Evolutionary conservation across 2,113 vertebrate species (phyloP).

Genomic region (Gadus macrocephalus): DNA sequence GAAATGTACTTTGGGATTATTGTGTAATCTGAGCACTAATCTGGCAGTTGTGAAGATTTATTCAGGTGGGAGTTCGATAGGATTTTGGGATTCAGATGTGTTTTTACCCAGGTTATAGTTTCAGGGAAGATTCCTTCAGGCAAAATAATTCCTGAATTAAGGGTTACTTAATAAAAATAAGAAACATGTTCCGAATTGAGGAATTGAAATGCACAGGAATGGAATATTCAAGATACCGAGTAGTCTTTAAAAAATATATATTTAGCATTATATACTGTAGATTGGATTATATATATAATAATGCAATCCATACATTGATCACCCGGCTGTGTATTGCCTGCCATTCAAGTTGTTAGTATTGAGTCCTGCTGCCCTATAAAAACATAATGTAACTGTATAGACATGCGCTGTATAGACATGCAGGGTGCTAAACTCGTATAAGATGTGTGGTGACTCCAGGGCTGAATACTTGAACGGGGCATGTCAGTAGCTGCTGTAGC

Average conservation of each 20-base stretch:
- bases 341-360: conserved; percentile 50
- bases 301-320: too few relatives aligned
- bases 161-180: conserved; percentile 68
- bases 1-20: conserved; percentile 73
- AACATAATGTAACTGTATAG: conserved; percentile 66
- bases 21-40: conserved; percentile 74
- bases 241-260: too few relatives aligned
- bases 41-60: conserved; percentile 58
- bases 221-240: neutral
- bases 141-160: conserved; percentile 37
- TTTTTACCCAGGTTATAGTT: conserved; percentile 43
- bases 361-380: neutral
- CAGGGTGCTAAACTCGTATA: conserved; percentile 58
- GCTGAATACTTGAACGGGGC: conserved; percentile 80
- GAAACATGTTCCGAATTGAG: conserved; percentile 63
- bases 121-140: conserved; percentile 8
- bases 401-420: conserved; percentile 44
- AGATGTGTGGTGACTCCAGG: conserved; percentile 66
- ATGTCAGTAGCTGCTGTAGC: conserved; percentile 73
- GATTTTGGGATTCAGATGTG: conserved; percentile 50
- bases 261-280: too few relatives aligned
- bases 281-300: too few relatives aligned
- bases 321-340: conserved; percentile 22
- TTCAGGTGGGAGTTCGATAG: conserved; percentile 52
- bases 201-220: conserved; percentile 32